Evolutionary conservation across 2,888 invertebrate genomes (phyloP).

Genomic region (Eurytoma californica): DNA sequence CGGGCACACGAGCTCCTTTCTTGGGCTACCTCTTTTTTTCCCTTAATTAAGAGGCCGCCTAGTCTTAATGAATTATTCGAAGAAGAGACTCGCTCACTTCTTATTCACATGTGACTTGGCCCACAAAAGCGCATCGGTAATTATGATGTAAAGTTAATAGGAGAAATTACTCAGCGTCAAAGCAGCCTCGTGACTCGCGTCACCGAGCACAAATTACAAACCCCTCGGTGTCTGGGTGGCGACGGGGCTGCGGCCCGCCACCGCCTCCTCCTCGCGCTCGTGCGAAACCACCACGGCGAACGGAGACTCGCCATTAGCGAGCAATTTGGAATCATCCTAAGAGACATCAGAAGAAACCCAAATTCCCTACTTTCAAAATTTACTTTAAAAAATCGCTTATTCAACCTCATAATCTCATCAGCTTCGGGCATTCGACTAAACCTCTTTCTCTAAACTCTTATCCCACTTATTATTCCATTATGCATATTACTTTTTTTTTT

Average conservation of each 20-base stretch:
- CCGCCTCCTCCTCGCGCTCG: slow-evolving; percentile 25
- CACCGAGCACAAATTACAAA: slow-evolving; percentile 67
- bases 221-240: slow-evolving; percentile 55
- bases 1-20: slow-evolving; percentile 10
- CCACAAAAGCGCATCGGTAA: slow-evolving; percentile 61
- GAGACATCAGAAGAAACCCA: slow-evolving; percentile 66
- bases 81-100: slow-evolving; percentile 3
- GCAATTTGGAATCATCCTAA: slow-evolving; percentile 67
- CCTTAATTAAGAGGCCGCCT: slow-evolving; percentile 46
- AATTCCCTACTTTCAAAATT: slow-evolving; percentile 14
- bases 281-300: slow-evolving; percentile 59
- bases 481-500: too few species aligned
- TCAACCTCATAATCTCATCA: slow-evolving; percentile 38
- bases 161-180: slow-evolving; percentile 63
- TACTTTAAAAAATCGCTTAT: slow-evolving; percentile 37
- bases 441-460: too few species aligned
- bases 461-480: too few species aligned
- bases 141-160: slow-evolving; percentile 63
- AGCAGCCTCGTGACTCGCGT: slow-evolving; percentile 63
- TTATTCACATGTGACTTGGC: slow-evolving; percentile 58
- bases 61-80: slow-evolving; percentile 43
- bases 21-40: background rate
- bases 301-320: slow-evolving; percentile 64
- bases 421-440: background rate
- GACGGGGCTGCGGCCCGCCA: slow-evolving; percentile 16